Evolutionary conservation across 2,888 invertebrate genomes (phyloP), one percentile per base, ranked within the genome.

Genomic region (Apamea anceps): DNA sequence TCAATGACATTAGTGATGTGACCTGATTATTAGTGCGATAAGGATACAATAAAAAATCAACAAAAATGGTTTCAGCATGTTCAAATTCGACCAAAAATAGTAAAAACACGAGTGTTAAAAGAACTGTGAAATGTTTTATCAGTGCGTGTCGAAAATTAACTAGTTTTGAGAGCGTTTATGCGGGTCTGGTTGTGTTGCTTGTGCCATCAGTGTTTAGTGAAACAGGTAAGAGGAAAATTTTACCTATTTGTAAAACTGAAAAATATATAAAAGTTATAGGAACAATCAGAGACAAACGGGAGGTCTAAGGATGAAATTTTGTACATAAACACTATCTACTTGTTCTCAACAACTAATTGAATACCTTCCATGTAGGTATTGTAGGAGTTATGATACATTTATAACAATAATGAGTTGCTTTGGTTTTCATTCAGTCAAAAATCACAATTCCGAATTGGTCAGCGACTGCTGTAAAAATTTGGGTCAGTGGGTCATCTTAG

Each of bases 101-200:
- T 63, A 76, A 70, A 73, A 82, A 78, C 37, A 72, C n/a, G 10
- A 62, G 78, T 84, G 86, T 72, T 81, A 88, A 87, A 66, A 91
- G 83, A 83, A 89, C 82, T 77, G 81, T 90, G 83, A 82, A 75
- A 76, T 85, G 82, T 88, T 87, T 92, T 93, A 91, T 93, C 88
- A 92, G 91, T 86, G 84, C 89, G 88, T 91, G 91, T 87, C 90
- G 92, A 82, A 94, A 93, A 93, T 90, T 93, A 80, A 90, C 86
- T 79, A 91, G 91, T 89, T 91, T 89, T 76, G 84, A 90, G 51
- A 84, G 76, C 63, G 78, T 94, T 80, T 95, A 96, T 95, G 95
- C 95, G 95, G 95, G 96, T 87, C 85, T 96, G 84, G 87, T 96
- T 89, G 84, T 95, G 90, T 91, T 90, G 89, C 91, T 94, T 87